Conservation (phyloP, 2,797 vertebrate species). For the Lagothrix lagotricha region DNA sequence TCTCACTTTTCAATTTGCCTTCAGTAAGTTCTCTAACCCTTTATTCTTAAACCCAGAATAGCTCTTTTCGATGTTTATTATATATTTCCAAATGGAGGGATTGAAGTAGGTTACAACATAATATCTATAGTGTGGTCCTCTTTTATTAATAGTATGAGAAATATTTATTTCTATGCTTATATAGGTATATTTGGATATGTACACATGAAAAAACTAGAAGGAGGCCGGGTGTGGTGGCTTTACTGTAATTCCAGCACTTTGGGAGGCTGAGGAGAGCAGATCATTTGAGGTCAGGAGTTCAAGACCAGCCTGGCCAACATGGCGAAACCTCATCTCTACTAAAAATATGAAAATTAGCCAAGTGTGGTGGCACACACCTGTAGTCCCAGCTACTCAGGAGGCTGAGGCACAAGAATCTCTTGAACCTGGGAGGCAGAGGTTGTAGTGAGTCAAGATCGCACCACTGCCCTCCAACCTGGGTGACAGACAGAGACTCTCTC, state of each 20-base stretch:
- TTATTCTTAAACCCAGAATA: slow-evolving; percentile 27
- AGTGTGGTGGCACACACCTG: too few relatives aligned
- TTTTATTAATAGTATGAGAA: slow-evolving; percentile 3
- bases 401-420: too few relatives aligned
- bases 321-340: too few relatives aligned
- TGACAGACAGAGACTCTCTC: background rate
- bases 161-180: background rate
- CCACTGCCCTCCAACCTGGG: background rate
- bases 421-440: too few relatives aligned
- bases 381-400: too few relatives aligned
- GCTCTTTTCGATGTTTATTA: slow-evolving; percentile 33
- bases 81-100: background rate
- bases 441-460: background rate
- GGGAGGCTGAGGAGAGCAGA: background rate
- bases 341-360: too few relatives aligned
- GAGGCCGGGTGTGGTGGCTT: background rate
- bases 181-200: background rate
- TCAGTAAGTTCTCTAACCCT: background rate
- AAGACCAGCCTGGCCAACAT: background rate
- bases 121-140: background rate
- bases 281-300: background rate
- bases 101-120: background rate
- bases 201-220: background rate
- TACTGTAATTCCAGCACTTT: background rate
- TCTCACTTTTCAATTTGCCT: slow-evolving; percentile 38